Conservation (phyloP, 2,113 vertebrate species). For the Limanda limanda region DNA sequence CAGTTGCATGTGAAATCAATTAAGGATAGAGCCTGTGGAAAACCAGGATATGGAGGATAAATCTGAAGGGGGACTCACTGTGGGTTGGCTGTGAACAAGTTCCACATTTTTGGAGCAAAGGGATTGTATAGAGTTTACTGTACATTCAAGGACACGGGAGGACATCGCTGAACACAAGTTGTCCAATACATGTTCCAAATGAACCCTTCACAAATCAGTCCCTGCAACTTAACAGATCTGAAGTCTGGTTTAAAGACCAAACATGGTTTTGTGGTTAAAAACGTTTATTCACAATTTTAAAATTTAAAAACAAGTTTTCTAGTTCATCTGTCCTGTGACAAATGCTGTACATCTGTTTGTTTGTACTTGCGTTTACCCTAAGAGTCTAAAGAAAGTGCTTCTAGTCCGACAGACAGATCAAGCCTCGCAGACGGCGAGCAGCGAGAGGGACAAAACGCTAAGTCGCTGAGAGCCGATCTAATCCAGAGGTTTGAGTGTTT, state of each 20-base stretch:
- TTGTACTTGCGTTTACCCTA: not conserved
- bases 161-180: slow-evolving; percentile 24
- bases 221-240: not conserved
- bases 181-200: not conserved
- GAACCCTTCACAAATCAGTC: not conserved
- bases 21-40: slow-evolving; percentile 60
- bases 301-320: too few species aligned
- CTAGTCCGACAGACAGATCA: slow-evolving; percentile 42
- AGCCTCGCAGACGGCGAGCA: slow-evolving; percentile 12
- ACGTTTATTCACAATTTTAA: too few species aligned
- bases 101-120: slow-evolving; percentile 7
- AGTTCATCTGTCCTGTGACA: not conserved
- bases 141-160: slow-evolving; percentile 65
- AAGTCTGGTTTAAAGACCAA: slow-evolving; percentile 3
- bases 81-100: not conserved
- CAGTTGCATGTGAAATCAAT: slow-evolving; percentile 76
- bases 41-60: slow-evolving; percentile 33
- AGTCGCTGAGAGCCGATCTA: slow-evolving; percentile 67
- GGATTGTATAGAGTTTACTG: slow-evolving; percentile 15
- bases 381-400: slow-evolving; percentile 50
- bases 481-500: slow-evolving; percentile 72
- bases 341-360: not conserved
- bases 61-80: slow-evolving; percentile 9
- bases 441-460: slow-evolving; percentile 33
- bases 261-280: too few species aligned